Percentiles rank a stretch among this genome's conserved stretches.
Conservation (phyloP, 2,888 invertebrate species). For the Tachystola acroxantha region DNA sequence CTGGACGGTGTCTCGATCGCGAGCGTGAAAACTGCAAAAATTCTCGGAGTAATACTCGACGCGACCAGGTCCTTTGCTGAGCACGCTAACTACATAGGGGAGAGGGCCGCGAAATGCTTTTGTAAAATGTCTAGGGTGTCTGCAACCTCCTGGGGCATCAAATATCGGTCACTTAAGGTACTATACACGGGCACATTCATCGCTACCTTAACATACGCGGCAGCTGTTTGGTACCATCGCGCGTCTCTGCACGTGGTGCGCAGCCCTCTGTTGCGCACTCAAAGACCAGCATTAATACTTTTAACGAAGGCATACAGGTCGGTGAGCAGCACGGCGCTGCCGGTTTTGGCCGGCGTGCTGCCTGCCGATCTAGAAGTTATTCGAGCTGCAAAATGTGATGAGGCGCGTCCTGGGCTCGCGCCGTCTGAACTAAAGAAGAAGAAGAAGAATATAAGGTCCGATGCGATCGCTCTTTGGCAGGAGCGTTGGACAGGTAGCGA, state of each 20-base stretch:
- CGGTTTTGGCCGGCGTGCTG: conserved; percentile 13
- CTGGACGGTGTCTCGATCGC: not conserved
- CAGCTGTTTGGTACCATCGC: conserved; percentile 14
- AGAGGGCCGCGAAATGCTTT: conserved; percentile 12
- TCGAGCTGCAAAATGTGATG: conserved; percentile 12
- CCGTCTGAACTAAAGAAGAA: no score
- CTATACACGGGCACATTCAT: conserved; percentile 18
- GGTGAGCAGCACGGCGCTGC: conserved; percentile 20
- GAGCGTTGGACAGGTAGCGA: not conserved
- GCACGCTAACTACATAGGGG: conserved; percentile 11
- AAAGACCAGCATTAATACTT: conserved; percentile 14
- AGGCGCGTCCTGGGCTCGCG: conserved; percentile 2
- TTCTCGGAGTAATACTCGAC: conserved; percentile 3
- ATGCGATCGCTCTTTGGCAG: not conserved
- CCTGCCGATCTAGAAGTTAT: conserved; percentile 21
- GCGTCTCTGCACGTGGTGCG: conserved; percentile 11
- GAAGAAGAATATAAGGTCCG: no score
- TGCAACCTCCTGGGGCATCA: conserved; percentile 16
- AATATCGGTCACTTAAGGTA: conserved; percentile 12
- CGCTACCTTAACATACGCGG: conserved; percentile 15
- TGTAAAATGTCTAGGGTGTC: conserved; percentile 18
- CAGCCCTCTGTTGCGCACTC: conserved; percentile 16
- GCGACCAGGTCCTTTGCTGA: conserved; percentile 3
- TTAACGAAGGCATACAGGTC: conserved; percentile 27
- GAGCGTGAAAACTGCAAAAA: not conserved